phyloP scores from a whole-genome alignment of 2,113 vertebrate genomes.

The Neopipo cinnamomea region DNA sequence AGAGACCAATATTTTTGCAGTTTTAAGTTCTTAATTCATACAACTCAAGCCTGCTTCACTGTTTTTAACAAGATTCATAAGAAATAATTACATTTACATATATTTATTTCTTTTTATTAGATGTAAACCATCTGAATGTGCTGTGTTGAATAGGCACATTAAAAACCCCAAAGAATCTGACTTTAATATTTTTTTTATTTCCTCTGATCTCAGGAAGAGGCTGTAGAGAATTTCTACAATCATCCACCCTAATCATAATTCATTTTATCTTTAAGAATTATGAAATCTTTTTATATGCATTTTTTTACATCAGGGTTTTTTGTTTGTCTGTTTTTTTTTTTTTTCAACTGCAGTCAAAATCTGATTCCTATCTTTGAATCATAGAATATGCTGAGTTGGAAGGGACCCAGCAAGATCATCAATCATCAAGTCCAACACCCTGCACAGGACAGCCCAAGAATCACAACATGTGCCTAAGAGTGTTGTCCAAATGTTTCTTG shows the following conservation, averaged over 20 bases:
- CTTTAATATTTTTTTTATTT: not conserved
- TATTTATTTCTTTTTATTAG: not conserved
- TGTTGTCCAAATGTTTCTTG: not conserved
- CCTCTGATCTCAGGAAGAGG: not conserved
- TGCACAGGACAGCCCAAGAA: not conserved
- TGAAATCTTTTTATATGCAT: not conserved
- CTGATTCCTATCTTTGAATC: no score
- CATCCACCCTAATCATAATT: not conserved
- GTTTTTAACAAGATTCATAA: not conserved
- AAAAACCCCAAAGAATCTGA: not conserved
- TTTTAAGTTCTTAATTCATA: not conserved
- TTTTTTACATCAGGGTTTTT: not conserved
- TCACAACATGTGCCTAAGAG: fast-evolving
- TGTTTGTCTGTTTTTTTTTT: no score
- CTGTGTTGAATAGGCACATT: not conserved
- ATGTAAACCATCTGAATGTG: not conserved
- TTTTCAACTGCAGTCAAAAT: no score
- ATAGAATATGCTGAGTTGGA: no score
- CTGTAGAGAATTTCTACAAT: not conserved
- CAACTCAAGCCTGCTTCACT: not conserved
- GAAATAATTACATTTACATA: not conserved
- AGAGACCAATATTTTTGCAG: not conserved
- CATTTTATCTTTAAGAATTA: not conserved
- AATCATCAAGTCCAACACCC: fast-evolving
- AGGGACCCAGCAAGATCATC: fast-evolving